These are phyloP conservation scores for Myiotriccus ornatus DNA, from an alignment of 2,797 vertebrate genomes.

Conservation along the genomic window DNA sequence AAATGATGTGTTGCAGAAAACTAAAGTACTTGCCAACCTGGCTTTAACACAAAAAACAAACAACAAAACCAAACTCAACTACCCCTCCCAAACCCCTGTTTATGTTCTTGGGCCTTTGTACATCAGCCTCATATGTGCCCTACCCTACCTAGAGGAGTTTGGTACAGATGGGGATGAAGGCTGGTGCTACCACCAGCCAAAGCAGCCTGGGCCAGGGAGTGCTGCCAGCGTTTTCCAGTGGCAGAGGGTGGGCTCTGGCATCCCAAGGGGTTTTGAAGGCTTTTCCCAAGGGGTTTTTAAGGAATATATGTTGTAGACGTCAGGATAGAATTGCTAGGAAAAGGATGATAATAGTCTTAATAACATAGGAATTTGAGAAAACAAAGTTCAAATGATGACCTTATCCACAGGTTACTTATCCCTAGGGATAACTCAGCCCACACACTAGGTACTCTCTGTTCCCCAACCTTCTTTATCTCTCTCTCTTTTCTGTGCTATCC, in stretches of 20 bases:
- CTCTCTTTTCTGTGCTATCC: slow-evolving; percentile 15
- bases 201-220: not conserved
- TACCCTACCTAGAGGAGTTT: not conserved
- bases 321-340: not conserved
- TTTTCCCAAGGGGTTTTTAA: not conserved
- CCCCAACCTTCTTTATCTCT: slow-evolving; percentile 44
- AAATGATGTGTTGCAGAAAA: slow-evolving; percentile 17
- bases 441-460: slow-evolving; percentile 36
- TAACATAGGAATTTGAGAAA: not conserved
- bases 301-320: not conserved
- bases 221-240: not conserved
- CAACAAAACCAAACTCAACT: not conserved
- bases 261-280: not conserved
- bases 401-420: slow-evolving; percentile 12
- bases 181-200: not conserved
- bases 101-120: not conserved
- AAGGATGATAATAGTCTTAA: not conserved
- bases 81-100: not conserved
- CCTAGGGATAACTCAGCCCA: slow-evolving; percentile 1
- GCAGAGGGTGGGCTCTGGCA: not conserved
- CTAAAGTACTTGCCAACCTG: slow-evolving; percentile 11
- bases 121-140: not conserved
- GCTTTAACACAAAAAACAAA: not conserved
- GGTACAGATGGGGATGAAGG: not conserved
- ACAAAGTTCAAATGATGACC: not conserved